Evolutionary conservation across 2,113 vertebrate species (phyloP).

Genomic region (Psilopsiagon aymara): DNA sequence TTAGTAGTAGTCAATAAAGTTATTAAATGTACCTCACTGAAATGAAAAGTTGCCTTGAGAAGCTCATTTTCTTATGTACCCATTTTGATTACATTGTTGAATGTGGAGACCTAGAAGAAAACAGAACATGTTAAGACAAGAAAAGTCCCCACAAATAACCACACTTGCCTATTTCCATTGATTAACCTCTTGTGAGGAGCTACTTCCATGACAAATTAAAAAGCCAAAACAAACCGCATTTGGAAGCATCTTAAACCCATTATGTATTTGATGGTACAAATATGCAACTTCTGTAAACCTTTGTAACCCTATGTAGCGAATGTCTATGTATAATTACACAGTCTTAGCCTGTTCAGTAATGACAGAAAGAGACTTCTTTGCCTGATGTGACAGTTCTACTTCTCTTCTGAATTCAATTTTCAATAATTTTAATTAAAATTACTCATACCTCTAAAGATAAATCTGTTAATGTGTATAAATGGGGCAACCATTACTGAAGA

Average conservation of each 20-base stretch:
- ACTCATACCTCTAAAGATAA: background rate
- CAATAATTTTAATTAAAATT: background rate
- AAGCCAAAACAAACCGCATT: background rate
- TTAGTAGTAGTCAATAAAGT: background rate
- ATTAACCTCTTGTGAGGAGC: background rate
- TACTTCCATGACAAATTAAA: background rate
- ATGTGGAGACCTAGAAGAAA: background rate
- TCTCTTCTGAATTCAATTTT: background rate
- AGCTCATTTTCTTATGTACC: background rate
- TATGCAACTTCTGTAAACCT: background rate
- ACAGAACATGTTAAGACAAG: background rate
- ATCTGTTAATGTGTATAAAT: background rate
- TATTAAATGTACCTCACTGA: background rate
- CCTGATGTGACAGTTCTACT: background rate
- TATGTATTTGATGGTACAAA: background rate
- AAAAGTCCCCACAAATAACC: background rate
- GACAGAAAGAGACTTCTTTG: background rate
- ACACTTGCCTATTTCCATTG: background rate
- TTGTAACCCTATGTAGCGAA: background rate
- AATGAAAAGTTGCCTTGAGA: background rate
- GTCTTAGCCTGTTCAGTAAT: background rate
- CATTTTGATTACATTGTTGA: background rate
- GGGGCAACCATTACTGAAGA: background rate
- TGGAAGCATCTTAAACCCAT: background rate
- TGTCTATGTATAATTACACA: background rate